Evolutionary conservation across 2,113 vertebrate species (phyloP), one percentile per base, ranked within the genome.

Genomic region (Poeciliopsis turrubarensis): DNA sequence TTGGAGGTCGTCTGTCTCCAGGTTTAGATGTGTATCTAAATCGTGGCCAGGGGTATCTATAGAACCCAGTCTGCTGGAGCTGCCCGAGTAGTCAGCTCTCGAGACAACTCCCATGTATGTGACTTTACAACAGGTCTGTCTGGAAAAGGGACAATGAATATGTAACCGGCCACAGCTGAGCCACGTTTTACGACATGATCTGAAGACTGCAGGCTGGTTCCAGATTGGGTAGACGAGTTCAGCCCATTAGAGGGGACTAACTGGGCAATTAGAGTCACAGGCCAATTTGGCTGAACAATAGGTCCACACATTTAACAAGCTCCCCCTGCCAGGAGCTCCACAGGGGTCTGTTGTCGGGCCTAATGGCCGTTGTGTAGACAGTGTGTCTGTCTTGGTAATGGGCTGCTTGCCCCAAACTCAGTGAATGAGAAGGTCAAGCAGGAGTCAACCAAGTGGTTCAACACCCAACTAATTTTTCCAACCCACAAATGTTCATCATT

Each of bases 211-310:
- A 78, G 78, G 82, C 84, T 89, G 91, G 86, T 84, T 92, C 86
- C 83, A 83, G 75, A 72, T 80, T 78, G 85, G 77, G 89, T 89
- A 94, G 94, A 95, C 93, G 85, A 91, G 81, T 70, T 75, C 67
- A 89, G 84, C 85, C 87, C 77, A 54, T 77, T 77, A 92, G 86
- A 87, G 87, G 91, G 89, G 90, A 90, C 92, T 94, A 94, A 94
- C 91, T 89, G 87, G 86, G 82, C 90, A 89, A 93, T 94, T 94
- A 94, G 80, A 92, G 89, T 86, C 87, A 89, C 88, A 91, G 89
- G 79, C 92, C 88, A 94, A 94, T 94, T 95, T 94, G 85, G 78
- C 72, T 87, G 91, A 92, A 95, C 94, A 94, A 95, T 93, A 70
- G 88, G 72, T 70, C 78, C 84, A 88, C 86, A 86, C 74, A 89